Conservation (phyloP, 2,888 invertebrate genomes). For the Podotricha telesiphe region DNA sequence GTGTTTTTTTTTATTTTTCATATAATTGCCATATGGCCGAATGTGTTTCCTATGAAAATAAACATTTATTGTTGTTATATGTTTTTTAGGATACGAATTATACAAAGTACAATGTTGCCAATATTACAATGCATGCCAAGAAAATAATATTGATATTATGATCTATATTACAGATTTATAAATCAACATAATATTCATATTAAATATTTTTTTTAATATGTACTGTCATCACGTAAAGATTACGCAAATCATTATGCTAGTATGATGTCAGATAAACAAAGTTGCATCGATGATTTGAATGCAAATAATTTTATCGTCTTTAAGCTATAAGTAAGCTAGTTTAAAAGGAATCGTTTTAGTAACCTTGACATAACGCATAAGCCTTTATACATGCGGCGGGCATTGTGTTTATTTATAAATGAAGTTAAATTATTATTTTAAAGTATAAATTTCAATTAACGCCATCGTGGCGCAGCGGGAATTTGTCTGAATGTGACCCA, state of each 20-base stretch:
- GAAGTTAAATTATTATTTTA: not conserved
- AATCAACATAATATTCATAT: too few relatives aligned
- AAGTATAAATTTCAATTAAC: too few relatives aligned
- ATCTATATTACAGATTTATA: too few relatives aligned
- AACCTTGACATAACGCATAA: constrained; percentile 39
- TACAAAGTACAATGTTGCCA: too few relatives aligned
- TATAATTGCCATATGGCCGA: not conserved
- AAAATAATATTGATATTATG: too few relatives aligned
- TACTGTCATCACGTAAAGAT: not conserved
- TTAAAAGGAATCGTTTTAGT: constrained; percentile 34
- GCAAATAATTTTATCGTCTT: not conserved
- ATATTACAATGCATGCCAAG: too few relatives aligned
- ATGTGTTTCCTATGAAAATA: not conserved
- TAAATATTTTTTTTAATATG: not conserved
- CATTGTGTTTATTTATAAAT: not conserved
- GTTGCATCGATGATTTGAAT: constrained; percentile 1
- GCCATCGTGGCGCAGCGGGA: too few relatives aligned
- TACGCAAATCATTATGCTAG: not conserved
- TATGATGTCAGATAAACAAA: constrained; percentile 14
- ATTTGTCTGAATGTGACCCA: too few relatives aligned
- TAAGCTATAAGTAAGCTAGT: not conserved
- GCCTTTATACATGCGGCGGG: constrained; percentile 4
- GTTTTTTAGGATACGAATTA: too few relatives aligned
- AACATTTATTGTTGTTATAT: not conserved
- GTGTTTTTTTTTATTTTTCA: not conserved